Conservation (phyloP, 2,113 vertebrate genomes). For the Dolichotis patagonum region DNA sequence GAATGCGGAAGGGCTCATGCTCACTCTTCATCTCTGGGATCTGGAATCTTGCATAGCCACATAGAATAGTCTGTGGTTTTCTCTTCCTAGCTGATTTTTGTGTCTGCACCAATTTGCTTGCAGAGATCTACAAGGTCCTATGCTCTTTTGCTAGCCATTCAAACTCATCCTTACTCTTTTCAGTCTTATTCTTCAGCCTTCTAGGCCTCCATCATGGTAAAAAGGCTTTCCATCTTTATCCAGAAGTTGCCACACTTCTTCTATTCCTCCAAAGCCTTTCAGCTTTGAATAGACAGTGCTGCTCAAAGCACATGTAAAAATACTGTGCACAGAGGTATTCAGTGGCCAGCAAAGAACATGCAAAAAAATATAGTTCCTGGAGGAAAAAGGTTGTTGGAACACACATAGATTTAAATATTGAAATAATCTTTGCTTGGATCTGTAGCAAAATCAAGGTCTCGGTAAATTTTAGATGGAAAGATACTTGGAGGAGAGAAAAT, state of each 20-base stretch:
- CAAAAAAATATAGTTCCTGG: neutral
- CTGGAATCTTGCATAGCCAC: neutral
- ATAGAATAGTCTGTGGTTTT: neutral
- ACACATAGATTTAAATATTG: neutral
- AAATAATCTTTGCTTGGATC: slow-evolving; percentile 24
- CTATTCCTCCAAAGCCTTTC: neutral
- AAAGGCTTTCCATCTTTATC: neutral
- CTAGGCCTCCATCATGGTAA: neutral
- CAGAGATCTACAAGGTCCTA: neutral
- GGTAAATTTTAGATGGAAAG: neutral
- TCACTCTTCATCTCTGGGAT: neutral
- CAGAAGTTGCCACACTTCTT: neutral
- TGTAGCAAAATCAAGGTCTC: slow-evolving; percentile 24
- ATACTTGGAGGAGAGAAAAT: neutral
- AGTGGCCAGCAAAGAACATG: neutral
- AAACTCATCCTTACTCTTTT: neutral
- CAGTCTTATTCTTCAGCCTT: neutral
- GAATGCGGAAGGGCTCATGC: neutral
- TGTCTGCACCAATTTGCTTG: neutral
- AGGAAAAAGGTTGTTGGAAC: neutral
- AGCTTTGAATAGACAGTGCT: neutral
- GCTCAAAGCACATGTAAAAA: neutral
- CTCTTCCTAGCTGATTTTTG: neutral
- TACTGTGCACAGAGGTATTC: neutral
- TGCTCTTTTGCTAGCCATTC: neutral